These are phyloP conservation scores for Neopelma chrysocephalum DNA, from an alignment of 2,797 vertebrate species.

Conservation along the genomic window DNA sequence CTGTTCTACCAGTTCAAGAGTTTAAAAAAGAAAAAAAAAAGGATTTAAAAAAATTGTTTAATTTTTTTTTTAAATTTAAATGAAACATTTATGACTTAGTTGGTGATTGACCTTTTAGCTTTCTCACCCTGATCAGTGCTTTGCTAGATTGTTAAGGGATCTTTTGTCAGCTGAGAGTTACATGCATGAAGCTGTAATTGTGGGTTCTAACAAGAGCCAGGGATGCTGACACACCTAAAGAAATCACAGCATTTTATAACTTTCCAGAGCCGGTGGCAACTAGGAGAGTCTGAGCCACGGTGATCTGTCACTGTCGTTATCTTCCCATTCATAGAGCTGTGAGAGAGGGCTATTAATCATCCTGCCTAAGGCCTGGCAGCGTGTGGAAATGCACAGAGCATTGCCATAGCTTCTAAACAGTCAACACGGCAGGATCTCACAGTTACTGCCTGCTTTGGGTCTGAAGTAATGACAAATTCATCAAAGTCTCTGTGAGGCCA, in stretches of 20 bases:
- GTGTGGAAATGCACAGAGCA: neutral
- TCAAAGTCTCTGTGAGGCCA: neutral
- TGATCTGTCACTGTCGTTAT: neutral
- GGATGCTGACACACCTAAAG: neutral
- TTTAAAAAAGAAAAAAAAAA: neutral
- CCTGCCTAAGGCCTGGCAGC: neutral
- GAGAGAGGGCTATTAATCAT: neutral
- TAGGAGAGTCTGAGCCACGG: neutral
- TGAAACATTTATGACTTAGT: neutral
- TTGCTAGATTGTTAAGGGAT: neutral
- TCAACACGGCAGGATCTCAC: neutral
- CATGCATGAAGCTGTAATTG: neutral
- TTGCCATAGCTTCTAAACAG: neutral
- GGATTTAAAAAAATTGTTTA: rapidly evolving
- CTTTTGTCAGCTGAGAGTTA: neutral
- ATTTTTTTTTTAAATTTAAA: neutral
- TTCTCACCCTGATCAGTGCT: neutral
- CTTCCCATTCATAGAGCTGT: neutral
- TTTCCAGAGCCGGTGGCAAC: rapidly evolving
- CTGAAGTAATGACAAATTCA: neutral
- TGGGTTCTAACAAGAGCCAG: neutral
- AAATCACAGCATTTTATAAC: neutral
- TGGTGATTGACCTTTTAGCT: neutral
- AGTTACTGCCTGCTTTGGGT: neutral
- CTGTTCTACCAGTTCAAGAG: neutral